A percentile compares a stretch with the other conserved stretches of the same genome.
Evolutionary conservation across 2,888 invertebrate species (phyloP).

Genomic region (Mythimna vitellina): DNA sequence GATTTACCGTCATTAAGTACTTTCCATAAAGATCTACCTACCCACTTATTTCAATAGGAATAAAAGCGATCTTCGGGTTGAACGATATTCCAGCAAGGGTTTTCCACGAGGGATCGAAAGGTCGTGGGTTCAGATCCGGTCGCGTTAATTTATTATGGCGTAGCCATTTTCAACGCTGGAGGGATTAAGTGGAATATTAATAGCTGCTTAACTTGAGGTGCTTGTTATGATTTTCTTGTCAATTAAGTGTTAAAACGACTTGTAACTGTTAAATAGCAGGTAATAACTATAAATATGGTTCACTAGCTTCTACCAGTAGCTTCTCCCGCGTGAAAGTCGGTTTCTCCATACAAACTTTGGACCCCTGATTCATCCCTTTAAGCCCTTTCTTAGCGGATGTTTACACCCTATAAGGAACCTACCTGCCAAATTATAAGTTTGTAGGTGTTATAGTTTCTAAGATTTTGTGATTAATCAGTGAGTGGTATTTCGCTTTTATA

Average conservation of each 20-base stretch:
- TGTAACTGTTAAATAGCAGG: too few relatives aligned
- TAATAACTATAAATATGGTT: too few relatives aligned
- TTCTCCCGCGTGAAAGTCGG: too few relatives aligned
- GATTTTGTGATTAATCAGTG: too few relatives aligned
- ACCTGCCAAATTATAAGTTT: too few relatives aligned
- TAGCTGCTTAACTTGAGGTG: constrained; percentile 3
- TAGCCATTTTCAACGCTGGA: constrained; percentile 12
- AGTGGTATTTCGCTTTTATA: too few relatives aligned
- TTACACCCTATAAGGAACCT: too few relatives aligned
- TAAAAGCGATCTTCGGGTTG: constrained; percentile 30
- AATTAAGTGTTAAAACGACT: background rate
- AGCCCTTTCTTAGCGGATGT: too few relatives aligned
- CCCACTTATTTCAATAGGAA: constrained; percentile 33
- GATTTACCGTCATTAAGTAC: background rate
- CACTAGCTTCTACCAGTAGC: too few relatives aligned
- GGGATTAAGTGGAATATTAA: constrained; percentile 25
- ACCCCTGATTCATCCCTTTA: too few relatives aligned
- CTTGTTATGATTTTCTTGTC: constrained; percentile 1
- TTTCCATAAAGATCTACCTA: constrained; percentile 28
- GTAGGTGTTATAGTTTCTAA: too few relatives aligned
- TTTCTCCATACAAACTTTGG: too few relatives aligned
- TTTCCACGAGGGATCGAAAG: constrained; percentile 31
- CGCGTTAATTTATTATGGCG: constrained; percentile 49
- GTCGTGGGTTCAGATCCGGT: constrained; percentile 35
- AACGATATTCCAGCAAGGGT: constrained; percentile 38